Evolutionary conservation across 2,888 invertebrate genomes (phyloP).

Genomic region (Chaetoderma sp.): DNA sequence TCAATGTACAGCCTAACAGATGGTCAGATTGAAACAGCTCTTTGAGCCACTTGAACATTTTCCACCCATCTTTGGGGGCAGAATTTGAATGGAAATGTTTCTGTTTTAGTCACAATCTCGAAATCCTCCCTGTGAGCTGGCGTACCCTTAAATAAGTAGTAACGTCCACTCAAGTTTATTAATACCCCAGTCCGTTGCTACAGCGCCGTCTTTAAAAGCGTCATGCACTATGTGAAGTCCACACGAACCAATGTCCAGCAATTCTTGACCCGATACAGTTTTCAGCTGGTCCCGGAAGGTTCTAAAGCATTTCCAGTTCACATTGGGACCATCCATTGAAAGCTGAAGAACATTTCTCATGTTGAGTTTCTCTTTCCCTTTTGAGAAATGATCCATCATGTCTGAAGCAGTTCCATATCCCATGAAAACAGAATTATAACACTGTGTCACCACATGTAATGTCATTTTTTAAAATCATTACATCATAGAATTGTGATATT

Average conservation of each 20-base stretch:
- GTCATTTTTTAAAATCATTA: not conserved
- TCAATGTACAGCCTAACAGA: not conserved
- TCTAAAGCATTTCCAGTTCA: slow-evolving; percentile 4
- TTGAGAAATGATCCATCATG: not conserved
- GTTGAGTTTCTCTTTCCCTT: not conserved
- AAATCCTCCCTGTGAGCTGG: not conserved
- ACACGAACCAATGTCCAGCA: too few species aligned
- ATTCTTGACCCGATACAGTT: too few species aligned
- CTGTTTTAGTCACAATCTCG: not conserved
- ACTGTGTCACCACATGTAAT: not conserved
- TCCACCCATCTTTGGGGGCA: not conserved
- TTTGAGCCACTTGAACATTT: not conserved
- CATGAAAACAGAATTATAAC: slow-evolving; percentile 4
- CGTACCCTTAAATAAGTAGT: not conserved
- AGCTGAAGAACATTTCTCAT: slow-evolving; percentile 10
- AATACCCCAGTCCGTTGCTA: too few species aligned
- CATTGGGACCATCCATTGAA: slow-evolving; percentile 13
- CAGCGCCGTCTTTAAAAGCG: too few species aligned
- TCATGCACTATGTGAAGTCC: too few species aligned
- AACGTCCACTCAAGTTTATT: not conserved
- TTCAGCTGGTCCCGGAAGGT: too few species aligned
- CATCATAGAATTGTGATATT: too few species aligned
- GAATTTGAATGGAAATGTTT: not conserved
- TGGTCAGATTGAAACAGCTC: not conserved
- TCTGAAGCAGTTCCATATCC: not conserved